phyloP scores from a whole-genome alignment of 2,888 invertebrate genomes.

The Gymnoscelis rufifasciata region DNA sequence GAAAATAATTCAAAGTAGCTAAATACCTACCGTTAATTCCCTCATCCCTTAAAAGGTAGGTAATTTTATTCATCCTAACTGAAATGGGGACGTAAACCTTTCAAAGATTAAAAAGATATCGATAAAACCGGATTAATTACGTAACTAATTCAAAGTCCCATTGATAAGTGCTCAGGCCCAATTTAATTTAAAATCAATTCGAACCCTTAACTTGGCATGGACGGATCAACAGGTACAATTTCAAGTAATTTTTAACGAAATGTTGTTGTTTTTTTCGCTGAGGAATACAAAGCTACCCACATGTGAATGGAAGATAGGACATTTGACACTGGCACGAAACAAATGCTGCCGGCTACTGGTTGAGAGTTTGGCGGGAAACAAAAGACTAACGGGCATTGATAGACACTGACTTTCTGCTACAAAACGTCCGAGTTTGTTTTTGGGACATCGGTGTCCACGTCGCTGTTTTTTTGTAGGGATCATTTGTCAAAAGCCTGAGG shows the following conservation, averaged over 20 bases:
- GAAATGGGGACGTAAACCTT: conserved; percentile 2
- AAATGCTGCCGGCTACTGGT: conserved; percentile 30
- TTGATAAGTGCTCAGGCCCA: conserved; percentile 23
- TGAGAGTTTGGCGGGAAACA: conserved; percentile 23
- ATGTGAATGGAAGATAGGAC: conserved; percentile 31
- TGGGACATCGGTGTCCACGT: background rate
- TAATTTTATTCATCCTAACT: no score
- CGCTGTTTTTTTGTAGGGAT: background rate
- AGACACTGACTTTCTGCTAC: conserved; percentile 21
- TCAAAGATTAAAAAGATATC: conserved; percentile 13
- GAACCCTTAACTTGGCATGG: conserved; percentile 19
- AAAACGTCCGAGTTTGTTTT: conserved; percentile 7
- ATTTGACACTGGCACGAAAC: conserved; percentile 52
- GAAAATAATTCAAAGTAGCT: no score
- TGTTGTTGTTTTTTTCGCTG: conserved; percentile 11
- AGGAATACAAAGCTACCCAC: conserved; percentile 16
- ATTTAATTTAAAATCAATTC: conserved; percentile 28
- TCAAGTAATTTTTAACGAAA: conserved; percentile 8
- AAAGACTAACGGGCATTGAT: conserved; percentile 22
- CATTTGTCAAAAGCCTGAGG: background rate
- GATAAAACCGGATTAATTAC: conserved; percentile 24
- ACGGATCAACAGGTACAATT: conserved; percentile 27
- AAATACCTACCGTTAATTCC: no score
- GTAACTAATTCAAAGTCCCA: conserved; percentile 23
- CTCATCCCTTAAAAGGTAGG: no score